Evolutionary conservation across 2,888 invertebrate species (phyloP).

Genomic region (Drosophila trichaetosa): DNA sequence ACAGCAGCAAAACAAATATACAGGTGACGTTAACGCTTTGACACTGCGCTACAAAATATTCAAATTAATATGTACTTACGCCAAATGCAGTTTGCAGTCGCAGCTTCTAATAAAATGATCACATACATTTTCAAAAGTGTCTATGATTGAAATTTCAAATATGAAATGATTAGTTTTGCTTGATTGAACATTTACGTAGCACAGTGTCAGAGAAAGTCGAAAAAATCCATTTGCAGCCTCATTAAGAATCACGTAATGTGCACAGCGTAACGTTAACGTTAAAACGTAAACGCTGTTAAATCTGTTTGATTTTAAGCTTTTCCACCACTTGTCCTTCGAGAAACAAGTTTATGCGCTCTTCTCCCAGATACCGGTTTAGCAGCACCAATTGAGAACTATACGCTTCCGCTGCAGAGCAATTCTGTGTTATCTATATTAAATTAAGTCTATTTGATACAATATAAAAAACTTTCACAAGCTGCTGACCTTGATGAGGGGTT

Average conservation of each 20-base stretch:
- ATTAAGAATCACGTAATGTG: constrained; percentile 45
- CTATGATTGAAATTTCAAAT: constrained; percentile 21
- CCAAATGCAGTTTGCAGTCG: constrained; percentile 1
- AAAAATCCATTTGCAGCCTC: constrained; percentile 16
- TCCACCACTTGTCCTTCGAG: constrained; percentile 58
- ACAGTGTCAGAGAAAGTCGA: constrained; percentile 21
- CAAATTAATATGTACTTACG: constrained; percentile 2
- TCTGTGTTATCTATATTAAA: constrained; percentile 39
- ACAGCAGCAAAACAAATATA: constrained; percentile 56
- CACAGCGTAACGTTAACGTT: constrained; percentile 7
- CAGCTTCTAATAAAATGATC: not conserved
- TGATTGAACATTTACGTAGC: constrained; percentile 8
- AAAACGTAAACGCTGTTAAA: constrained; percentile 28
- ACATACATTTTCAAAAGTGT: not conserved
- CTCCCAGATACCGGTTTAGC: constrained; percentile 57
- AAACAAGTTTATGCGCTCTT: constrained; percentile 64
- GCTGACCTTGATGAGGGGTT: constrained; percentile 64
- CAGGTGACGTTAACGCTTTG: constrained; percentile 36
- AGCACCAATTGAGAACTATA: constrained; percentile 10
- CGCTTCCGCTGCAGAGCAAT: constrained; percentile 15
- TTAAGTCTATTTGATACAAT: constrained; percentile 3
- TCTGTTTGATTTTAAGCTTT: constrained; percentile 23
- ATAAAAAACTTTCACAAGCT: constrained; percentile 17
- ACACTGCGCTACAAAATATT: constrained; percentile 44
- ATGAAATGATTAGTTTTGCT: not conserved